A percentile compares a stretch with the other conserved stretches of the same genome.
phyloP scores from a whole-genome alignment of 1,140 invertebrate species.

The Drosophila repleta region DNA sequence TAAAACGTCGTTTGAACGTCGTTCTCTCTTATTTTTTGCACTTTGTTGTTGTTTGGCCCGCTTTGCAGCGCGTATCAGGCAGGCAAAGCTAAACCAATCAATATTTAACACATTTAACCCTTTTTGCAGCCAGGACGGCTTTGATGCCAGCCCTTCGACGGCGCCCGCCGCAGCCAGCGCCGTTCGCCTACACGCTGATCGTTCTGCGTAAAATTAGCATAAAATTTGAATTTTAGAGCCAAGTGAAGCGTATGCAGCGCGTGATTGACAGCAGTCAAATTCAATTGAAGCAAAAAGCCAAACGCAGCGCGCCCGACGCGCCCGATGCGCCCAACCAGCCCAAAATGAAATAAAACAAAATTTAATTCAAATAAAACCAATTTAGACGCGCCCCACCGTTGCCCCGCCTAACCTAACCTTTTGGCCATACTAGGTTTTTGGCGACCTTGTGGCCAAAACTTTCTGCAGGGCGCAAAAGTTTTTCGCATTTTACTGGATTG shows the following conservation, averaged over 20 bases:
- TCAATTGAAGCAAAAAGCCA: conserved; percentile 71
- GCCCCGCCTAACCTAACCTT: conserved; percentile 54
- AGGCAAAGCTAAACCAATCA: conserved; percentile 67
- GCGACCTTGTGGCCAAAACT: conserved; percentile 71
- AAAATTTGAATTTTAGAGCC: conserved; percentile 82
- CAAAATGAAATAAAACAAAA: conserved; percentile 79
- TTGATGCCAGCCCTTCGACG: conserved; percentile 40
- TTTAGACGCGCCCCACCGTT: conserved; percentile 41
- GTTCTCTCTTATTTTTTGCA: conserved; percentile 27
- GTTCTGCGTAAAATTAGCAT: conserved; percentile 80
- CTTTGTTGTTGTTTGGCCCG: conserved; percentile 26
- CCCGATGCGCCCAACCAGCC: not conserved
- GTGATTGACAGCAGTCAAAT: conserved; percentile 82
- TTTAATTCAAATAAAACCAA: conserved; percentile 82
- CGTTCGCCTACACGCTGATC: conserved; percentile 51
- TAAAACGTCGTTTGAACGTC: conserved; percentile 75
- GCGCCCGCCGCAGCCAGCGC: conserved; percentile 8
- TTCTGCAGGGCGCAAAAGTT: conserved; percentile 55
- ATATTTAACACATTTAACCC: conserved; percentile 80
- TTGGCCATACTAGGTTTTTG: conserved; percentile 52
- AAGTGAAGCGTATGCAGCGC: conserved; percentile 79
- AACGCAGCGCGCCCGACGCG: conserved; percentile 26
- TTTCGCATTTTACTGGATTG: conserved; percentile 36
- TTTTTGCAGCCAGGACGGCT: conserved; percentile 39
- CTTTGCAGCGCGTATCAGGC: conserved; percentile 27